phyloP scores from a whole-genome alignment of 2,113 vertebrate genomes.

The Semnornis frantzii region DNA sequence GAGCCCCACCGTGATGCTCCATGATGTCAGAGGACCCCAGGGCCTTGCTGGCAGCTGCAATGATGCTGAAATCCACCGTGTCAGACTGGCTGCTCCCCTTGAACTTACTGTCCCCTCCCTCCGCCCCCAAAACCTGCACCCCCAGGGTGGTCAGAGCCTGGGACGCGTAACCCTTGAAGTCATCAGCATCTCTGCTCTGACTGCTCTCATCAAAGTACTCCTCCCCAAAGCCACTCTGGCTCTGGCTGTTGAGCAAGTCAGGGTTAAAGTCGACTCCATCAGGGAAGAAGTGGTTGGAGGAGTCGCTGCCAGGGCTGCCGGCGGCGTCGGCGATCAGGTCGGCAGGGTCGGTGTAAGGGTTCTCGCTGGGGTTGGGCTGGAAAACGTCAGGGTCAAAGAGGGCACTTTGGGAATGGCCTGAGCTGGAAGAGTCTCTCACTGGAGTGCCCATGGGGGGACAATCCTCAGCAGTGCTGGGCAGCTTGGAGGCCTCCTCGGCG shows the following conservation, averaged over 20 bases:
- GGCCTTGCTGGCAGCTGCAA: constrained; percentile 78
- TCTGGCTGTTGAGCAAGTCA: constrained; percentile 89
- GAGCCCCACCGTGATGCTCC: constrained; percentile 87
- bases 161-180: constrained; percentile 90
- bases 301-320: constrained; percentile 92
- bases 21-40: constrained; percentile 87
- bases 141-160: constrained; percentile 79
- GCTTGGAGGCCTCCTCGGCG: constrained; percentile 92
- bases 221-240: constrained; percentile 86
- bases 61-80: constrained; percentile 83
- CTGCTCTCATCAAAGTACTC: constrained; percentile 95
- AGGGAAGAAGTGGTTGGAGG: constrained; percentile 92
- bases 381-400: constrained; percentile 97
- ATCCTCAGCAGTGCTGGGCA: constrained; percentile 83
- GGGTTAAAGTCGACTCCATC: constrained; percentile 95
- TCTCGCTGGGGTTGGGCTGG: constrained; percentile 90
- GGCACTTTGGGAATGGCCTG: constrained; percentile 91
- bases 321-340: constrained; percentile 93
- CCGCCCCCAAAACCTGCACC: constrained; percentile 77
- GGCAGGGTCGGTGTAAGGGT: constrained; percentile 92
- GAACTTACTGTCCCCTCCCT: constrained; percentile 79
- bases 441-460: constrained; percentile 91
- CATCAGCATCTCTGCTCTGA: constrained; percentile 91
- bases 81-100: constrained; percentile 76
- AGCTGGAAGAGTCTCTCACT: constrained; percentile 95